Evolutionary conservation across 2,113 vertebrate species (phyloP).

Genomic region (Plecotus auritus): DNA sequence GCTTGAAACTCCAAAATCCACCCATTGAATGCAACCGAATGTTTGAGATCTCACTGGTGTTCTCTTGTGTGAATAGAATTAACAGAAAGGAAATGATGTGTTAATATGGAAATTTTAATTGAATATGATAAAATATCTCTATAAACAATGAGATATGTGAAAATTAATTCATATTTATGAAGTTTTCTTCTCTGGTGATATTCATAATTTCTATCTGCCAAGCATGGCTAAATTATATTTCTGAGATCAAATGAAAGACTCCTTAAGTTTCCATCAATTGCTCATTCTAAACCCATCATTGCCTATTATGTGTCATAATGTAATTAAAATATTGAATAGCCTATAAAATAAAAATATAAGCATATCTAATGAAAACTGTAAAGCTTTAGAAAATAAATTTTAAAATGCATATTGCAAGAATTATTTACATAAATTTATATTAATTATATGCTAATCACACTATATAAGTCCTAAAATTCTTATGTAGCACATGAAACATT

Average conservation of each 20-base stretch:
- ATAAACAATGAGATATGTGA: not conserved
- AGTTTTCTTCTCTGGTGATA: not conserved
- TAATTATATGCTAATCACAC: not conserved
- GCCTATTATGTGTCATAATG: not conserved
- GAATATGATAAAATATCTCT: not conserved
- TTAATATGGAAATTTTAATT: constrained; percentile 24
- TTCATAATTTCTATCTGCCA: not conserved
- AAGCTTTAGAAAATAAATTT: not conserved
- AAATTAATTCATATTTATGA: constrained; percentile 40
- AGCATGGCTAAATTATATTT: not conserved
- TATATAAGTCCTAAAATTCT: not conserved
- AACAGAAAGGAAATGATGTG: not conserved
- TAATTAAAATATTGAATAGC: not conserved
- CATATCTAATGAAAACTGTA: not conserved
- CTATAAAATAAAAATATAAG: not conserved
- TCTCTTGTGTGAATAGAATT: not conserved
- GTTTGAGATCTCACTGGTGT: not conserved
- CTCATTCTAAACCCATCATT: not conserved
- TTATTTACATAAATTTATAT: not conserved
- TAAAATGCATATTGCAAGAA: not conserved
- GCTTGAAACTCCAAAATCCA: not conserved
- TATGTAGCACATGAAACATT: not conserved
- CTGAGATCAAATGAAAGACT: not conserved
- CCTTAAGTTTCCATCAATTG: not conserved
- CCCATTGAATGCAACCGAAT: not conserved